phyloP scores from a whole-genome alignment of 2,113 vertebrate species.

The Microcebus griseorufus region DNA sequence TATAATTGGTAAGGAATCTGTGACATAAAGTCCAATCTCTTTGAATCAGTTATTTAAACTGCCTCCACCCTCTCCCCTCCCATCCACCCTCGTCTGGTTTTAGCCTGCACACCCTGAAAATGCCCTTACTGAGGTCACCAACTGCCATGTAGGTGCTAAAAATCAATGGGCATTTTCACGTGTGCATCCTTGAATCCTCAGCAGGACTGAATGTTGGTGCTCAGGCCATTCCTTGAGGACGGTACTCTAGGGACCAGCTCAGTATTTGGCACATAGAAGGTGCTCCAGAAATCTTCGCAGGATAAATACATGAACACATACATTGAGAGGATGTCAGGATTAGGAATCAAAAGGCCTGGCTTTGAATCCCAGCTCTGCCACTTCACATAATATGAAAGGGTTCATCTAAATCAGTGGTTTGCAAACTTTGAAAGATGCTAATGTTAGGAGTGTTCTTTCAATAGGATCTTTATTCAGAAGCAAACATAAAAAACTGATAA shows the following conservation, averaged over 20 bases:
- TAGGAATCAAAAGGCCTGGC: not conserved
- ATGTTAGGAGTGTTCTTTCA: slow-evolving; percentile 4
- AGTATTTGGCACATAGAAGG: not conserved
- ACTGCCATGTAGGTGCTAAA: not conserved
- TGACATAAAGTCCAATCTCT: not conserved
- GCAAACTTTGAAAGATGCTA: not conserved
- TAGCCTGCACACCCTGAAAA: not conserved
- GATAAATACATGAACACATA: slow-evolving; percentile 19
- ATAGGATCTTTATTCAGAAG: not conserved
- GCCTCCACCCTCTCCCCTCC: not conserved
- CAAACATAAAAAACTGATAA: not conserved
- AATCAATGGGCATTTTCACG: not conserved
- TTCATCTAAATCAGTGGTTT: not conserved
- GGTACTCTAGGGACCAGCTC: not conserved
- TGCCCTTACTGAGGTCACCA: not conserved
- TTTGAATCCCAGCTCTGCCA: not conserved
- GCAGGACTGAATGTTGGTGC: not conserved
- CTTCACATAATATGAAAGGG: not conserved
- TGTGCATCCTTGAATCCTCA: not conserved
- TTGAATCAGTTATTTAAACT: not conserved
- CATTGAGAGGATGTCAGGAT: not conserved
- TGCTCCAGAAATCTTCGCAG: not conserved
- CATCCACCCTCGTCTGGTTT: not conserved
- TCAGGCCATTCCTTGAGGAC: not conserved
- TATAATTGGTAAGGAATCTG: not conserved